Conservation (phyloP, 2,113 vertebrate species). For the Pyrgilauda ruficollis region DNA sequence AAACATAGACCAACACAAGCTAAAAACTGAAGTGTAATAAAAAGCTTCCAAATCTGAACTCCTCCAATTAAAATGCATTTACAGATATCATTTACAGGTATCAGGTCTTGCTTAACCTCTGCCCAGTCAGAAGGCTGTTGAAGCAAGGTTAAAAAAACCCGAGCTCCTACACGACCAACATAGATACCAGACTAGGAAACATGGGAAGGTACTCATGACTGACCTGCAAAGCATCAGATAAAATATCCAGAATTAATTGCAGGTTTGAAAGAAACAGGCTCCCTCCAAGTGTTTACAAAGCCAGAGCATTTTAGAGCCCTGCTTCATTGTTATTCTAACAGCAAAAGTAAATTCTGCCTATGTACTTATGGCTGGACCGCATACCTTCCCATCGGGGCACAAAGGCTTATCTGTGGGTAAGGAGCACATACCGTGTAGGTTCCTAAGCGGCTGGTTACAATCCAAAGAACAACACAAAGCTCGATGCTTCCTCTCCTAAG, state of each 20-base stretch:
- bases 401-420: conserved; percentile 9
- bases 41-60: neutral
- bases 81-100: neutral
- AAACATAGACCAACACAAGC: neutral
- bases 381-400: conserved; percentile 11
- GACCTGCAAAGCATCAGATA: neutral
- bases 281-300: conserved; percentile 34
- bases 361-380: neutral
- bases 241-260: neutral
- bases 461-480: neutral
- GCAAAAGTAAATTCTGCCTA: conserved; percentile 46
- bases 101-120: neutral
- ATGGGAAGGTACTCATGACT: neutral
- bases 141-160: neutral
- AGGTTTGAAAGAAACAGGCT: neutral
- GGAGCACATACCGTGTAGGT: neutral
- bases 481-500: neutral
- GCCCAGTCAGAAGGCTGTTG: neutral
- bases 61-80: neutral
- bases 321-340: conserved; percentile 34
- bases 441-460: neutral
- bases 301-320: conserved; percentile 4
- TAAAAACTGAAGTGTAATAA: neutral
- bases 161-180: neutral
- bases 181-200: neutral